These are phyloP conservation scores for Corythornis madagascariensis DNA, from an alignment of 2,113 vertebrate genomes.

Conservation along the genomic window DNA sequence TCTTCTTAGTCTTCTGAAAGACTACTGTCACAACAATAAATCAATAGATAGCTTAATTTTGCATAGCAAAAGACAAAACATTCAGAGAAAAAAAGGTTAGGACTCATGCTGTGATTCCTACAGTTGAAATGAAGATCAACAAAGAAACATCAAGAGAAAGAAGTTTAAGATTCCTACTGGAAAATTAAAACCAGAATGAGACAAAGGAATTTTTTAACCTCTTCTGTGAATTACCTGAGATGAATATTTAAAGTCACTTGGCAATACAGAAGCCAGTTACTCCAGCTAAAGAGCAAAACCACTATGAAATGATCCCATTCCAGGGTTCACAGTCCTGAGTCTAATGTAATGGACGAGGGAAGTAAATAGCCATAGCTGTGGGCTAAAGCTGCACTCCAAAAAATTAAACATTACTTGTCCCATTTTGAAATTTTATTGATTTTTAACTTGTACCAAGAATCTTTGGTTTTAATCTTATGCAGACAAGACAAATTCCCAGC, in stretches of 20 bases:
- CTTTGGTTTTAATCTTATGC: constrained; percentile 8
- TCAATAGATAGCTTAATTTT: neutral
- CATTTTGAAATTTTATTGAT: constrained; percentile 21
- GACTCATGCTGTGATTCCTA: neutral
- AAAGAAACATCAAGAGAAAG: neutral
- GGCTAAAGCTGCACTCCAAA: constrained; percentile 10
- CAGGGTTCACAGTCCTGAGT: neutral
- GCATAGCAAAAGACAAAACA: neutral
- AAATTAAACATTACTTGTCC: neutral
- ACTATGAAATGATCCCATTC: neutral
- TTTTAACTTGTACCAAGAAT: constrained; percentile 14
- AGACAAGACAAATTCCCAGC: neutral
- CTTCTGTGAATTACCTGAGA: neutral
- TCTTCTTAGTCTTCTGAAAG: constrained; percentile 23
- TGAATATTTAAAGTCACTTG: neutral
- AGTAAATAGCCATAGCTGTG: constrained; percentile 7
- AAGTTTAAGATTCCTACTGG: neutral
- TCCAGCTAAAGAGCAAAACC: neutral
- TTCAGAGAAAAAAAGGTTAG: neutral
- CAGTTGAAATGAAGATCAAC: neutral
- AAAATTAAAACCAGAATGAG: neutral
- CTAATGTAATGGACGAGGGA: neutral
- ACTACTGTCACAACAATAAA: constrained; percentile 19
- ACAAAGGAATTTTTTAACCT: neutral
- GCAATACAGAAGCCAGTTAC: neutral